Base-by-base conservation (phyloP, 2,797 vertebrate species). In the Tragelaphus oryx region DNA sequence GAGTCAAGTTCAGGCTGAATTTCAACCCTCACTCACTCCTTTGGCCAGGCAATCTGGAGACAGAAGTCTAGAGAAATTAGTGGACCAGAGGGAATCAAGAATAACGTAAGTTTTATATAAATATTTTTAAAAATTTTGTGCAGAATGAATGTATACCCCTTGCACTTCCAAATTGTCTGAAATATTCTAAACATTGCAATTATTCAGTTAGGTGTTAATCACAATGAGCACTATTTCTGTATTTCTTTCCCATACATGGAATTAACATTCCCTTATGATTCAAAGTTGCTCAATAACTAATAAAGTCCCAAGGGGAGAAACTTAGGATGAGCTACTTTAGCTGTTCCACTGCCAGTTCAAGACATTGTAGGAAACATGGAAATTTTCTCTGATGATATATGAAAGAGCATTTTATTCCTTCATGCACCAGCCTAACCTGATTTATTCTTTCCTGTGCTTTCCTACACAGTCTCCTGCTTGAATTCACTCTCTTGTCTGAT, bases 181-280 rank as follows among this genome's bases (percentile, higher is more conserved):
- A 82, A 55, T 50, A 81, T n/a, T 89, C 57, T 82, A 62, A 93
- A 54, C 52, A 81, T 87, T 55, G 46, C 28, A 89, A 57, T 94
- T 62, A 95, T 94, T 92, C 84, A 90, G 75, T 91, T 82, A 87
- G 92, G 48, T 65, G 74, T 95, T 89, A 92, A 86, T 93, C 78
- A 91, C 71, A 65, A n/a, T 76, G 78, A 88, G 22, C 16, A 44
- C 90, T 94, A 55, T 95, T 96, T 94, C 62, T 90, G n/a, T 79
- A 75, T 86, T 86, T 95, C 79, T 95, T 96, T 88, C 86, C 65
- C 37, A 80, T 82, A 52, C 6, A 14, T 30, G 30, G 26, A 94
- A 84, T 96, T 89, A 95, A 62, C 28, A 88, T 92, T 78, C 82
- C 55, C 30, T 55, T 75, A 75, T 26, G 82, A 93, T 92, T 90